Evolutionary conservation across 2,888 invertebrate genomes (phyloP).

Genomic region (Dorcus parallelipipedus): DNA sequence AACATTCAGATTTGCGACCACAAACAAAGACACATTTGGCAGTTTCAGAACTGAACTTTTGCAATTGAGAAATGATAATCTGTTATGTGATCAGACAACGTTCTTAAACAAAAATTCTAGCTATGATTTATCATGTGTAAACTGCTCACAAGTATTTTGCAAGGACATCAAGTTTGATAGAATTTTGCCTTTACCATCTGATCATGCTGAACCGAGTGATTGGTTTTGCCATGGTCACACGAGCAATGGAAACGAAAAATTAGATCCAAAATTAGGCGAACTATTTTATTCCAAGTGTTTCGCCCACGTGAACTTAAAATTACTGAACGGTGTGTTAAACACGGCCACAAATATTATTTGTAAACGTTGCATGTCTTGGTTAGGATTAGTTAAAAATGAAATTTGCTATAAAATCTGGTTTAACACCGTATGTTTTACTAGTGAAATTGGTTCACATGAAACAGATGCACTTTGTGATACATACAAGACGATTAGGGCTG

Average conservation of each 20-base stretch:
- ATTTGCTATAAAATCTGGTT: slow-evolving; percentile 55
- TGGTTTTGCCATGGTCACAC: slow-evolving; percentile 59
- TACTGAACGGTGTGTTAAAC: slow-evolving; percentile 44
- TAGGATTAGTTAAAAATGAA: slow-evolving; percentile 53
- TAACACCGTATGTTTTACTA: slow-evolving; percentile 53
- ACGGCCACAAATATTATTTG: slow-evolving; percentile 54
- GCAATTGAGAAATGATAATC: slow-evolving; percentile 18
- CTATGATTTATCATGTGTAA: slow-evolving; percentile 51
- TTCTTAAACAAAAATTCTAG: slow-evolving; percentile 50
- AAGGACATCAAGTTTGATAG: slow-evolving; percentile 52
- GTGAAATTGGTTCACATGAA: slow-evolving; percentile 31
- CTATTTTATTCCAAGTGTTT: slow-evolving; percentile 58
- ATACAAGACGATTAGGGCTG: slow-evolving; percentile 52
- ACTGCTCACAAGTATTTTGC: slow-evolving; percentile 37
- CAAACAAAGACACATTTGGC: slow-evolving; percentile 30
- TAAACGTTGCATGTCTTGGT: slow-evolving; percentile 57
- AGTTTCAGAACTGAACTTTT: slow-evolving; percentile 40
- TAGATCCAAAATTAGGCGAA: slow-evolving; percentile 54
- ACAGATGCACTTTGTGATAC: slow-evolving; percentile 51
- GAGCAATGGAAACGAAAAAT: slow-evolving; percentile 25
- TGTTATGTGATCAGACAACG: slow-evolving; percentile 28
- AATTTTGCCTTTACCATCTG: slow-evolving; percentile 60
- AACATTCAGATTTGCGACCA: slow-evolving; percentile 42
- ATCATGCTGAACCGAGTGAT: slow-evolving; percentile 58
- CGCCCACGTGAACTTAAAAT: slow-evolving; percentile 51